Conservation (phyloP, 1,140 invertebrate species). For the Drosophila mayri region DNA sequence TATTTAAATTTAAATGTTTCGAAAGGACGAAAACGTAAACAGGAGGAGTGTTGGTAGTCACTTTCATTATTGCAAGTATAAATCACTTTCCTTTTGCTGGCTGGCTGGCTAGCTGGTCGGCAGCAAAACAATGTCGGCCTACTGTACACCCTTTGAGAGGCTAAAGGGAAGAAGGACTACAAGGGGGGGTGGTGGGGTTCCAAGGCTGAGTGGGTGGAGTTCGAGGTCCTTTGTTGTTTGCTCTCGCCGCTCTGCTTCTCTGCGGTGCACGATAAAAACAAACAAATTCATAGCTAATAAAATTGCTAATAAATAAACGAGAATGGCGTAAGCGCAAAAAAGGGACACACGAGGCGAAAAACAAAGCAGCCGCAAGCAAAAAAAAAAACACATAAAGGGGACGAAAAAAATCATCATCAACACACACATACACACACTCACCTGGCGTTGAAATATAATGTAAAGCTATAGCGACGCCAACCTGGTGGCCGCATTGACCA, state of each 20-base stretch:
- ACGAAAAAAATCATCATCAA: constrained; percentile 39
- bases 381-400: constrained; percentile 32
- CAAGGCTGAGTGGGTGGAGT: constrained; percentile 2
- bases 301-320: constrained; percentile 84
- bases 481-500: constrained; percentile 79
- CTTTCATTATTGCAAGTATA: constrained; percentile 84
- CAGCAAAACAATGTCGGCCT: constrained; percentile 57
- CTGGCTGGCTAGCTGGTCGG: constrained; percentile 44
- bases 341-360: constrained; percentile 75
- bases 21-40: constrained; percentile 47
- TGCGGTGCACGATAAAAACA: constrained; percentile 80
- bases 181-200: background rate
- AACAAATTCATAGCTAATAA: constrained; percentile 84
- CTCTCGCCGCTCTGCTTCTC: constrained; percentile 26
- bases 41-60: constrained; percentile 58
- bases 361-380: constrained; percentile 76
- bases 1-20: constrained; percentile 83
- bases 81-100: constrained; percentile 71
- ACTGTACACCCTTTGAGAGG: constrained; percentile 58
- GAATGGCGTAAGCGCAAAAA: constrained; percentile 79
- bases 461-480: constrained; percentile 67
- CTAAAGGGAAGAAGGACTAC: constrained; percentile 12
- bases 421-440: constrained; percentile 21
- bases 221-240: constrained; percentile 42
- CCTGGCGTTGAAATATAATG: constrained; percentile 54